Conservation (phyloP, 2,113 vertebrate species). For the Clarias batrachus region DNA sequence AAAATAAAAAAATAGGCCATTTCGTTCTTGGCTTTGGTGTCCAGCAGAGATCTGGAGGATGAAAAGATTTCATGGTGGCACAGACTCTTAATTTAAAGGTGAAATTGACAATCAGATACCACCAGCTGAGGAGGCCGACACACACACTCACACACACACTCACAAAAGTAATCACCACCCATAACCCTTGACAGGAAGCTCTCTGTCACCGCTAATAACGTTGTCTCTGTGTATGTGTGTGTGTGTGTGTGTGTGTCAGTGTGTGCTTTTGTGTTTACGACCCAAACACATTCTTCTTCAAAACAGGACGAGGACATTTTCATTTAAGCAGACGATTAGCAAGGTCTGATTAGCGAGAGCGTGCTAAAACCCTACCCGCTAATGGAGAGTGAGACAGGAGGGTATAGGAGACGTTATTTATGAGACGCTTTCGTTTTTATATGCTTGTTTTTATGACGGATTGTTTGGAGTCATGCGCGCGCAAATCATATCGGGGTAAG, state of each 20-base stretch:
- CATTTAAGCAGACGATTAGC: not conserved
- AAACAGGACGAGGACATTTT: slow-evolving; percentile 9
- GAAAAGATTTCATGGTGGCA: slow-evolving; percentile 34
- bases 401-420: slow-evolving; percentile 8
- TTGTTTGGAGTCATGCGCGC: slow-evolving; percentile 31
- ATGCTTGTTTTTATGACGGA: slow-evolving; percentile 6
- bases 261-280: slow-evolving; percentile 8
- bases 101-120: slow-evolving; percentile 37
- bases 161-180: slow-evolving; percentile 29
- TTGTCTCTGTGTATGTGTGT: not conserved
- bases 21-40: slow-evolving; percentile 1
- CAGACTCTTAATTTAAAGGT: slow-evolving; percentile 35
- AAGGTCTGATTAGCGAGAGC: not conserved
- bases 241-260: not conserved
- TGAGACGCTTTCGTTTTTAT: not conserved
- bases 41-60: slow-evolving; percentile 10
- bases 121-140: slow-evolving; percentile 33
- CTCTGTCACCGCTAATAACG: slow-evolving; percentile 32
- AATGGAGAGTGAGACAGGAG: not conserved
- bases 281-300: slow-evolving; percentile 22
- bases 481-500: slow-evolving; percentile 62
- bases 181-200: slow-evolving; percentile 31
- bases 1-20: slow-evolving; percentile 16
- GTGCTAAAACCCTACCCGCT: not conserved
- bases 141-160: slow-evolving; percentile 25